A percentile compares a stretch with the other conserved stretches of the same genome.
phyloP scores from a whole-genome alignment of 2,888 invertebrate species.

The Phlogophora meticulosa region DNA sequence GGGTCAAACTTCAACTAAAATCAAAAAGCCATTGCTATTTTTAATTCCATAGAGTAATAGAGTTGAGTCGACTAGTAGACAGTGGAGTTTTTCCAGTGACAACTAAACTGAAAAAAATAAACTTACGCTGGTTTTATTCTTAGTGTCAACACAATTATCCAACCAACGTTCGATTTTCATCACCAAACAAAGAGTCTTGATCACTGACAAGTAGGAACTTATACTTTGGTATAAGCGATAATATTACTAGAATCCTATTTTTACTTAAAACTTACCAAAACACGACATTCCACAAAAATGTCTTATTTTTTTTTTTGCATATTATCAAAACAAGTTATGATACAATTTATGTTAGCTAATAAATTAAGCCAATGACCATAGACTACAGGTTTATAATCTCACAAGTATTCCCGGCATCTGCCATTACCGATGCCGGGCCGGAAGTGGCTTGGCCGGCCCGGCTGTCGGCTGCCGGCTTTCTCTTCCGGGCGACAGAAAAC shows the following conservation, averaged over 20 bases:
- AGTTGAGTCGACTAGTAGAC: no score
- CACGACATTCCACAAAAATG: neutral
- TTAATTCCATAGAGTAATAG: no score
- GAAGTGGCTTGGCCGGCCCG: constrained; percentile 35
- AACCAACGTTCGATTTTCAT: no score
- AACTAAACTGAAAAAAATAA: no score
- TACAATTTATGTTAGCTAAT: constrained; percentile 19
- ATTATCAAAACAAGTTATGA: neutral
- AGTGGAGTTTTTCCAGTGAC: no score
- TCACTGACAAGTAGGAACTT: no score
- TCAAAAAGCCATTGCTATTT: no score
- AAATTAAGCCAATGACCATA: constrained; percentile 44
- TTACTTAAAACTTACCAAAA: neutral
- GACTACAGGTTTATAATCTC: constrained; percentile 48
- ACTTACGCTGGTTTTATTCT: no score
- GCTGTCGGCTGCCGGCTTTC: constrained; percentile 46
- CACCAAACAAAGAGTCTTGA: no score
- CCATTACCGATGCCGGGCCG: constrained; percentile 50
- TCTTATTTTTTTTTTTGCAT: constrained; percentile 5
- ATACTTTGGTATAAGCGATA: neutral
- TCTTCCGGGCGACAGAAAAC: constrained; percentile 55
- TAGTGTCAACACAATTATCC: no score
- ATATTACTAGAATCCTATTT: neutral
- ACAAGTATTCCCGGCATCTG: constrained; percentile 53
- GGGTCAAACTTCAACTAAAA: no score